Conservation (phyloP, 2,113 vertebrate genomes). For the Irena cyanogastra region DNA sequence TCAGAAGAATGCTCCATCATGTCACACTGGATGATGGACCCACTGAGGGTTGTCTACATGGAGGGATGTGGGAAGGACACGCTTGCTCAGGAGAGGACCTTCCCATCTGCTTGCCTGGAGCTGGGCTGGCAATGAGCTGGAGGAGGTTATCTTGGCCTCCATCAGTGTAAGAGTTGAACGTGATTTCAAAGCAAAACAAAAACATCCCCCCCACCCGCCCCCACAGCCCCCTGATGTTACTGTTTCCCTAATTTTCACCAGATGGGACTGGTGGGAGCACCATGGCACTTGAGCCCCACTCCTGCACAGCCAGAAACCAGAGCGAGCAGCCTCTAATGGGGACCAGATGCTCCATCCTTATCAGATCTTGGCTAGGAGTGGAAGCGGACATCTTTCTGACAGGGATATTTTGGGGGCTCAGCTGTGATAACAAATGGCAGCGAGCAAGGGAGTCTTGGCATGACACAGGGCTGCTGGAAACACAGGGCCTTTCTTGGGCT, state of each 20-base stretch:
- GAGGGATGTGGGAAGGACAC: not conserved
- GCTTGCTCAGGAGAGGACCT: not conserved
- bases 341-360: conserved; percentile 64
- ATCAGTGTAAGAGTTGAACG: conserved; percentile 56
- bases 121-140: not conserved
- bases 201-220: not conserved
- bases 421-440: conserved; percentile 68
- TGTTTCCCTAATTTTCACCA: conserved; percentile 60
- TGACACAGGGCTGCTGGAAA: not conserved
- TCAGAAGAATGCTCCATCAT: not conserved
- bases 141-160: conserved; percentile 33
- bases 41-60: not conserved
- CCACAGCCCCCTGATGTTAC: conserved; percentile 27
- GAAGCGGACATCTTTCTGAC: conserved; percentile 58
- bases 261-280: conserved; percentile 41
- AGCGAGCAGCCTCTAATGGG: conserved; percentile 33
- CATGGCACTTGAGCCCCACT: not conserved
- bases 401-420: conserved; percentile 56
- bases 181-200: conserved; percentile 63
- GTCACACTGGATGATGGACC: not conserved
- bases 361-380: conserved; percentile 57
- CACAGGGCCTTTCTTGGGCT: not conserved
- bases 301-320: not conserved
- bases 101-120: not conserved
- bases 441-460: conserved; percentile 11